Evolutionary conservation across 2,797 vertebrate genomes (phyloP), one percentile per base, ranked within the genome.

Genomic region (Falco novaeseelandiae): DNA sequence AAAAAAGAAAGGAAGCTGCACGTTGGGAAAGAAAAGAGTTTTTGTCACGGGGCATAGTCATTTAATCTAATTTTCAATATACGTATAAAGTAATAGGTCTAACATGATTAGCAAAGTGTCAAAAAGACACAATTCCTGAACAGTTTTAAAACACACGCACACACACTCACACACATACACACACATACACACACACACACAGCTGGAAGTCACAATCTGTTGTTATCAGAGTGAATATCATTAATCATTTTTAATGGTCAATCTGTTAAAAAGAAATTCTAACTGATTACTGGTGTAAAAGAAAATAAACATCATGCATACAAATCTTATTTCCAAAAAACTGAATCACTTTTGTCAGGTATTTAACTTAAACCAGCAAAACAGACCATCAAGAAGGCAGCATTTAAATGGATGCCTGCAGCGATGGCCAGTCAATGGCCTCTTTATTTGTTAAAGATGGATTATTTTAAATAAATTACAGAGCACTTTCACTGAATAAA

Each of bases 391-490:
- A 98, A 98, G 99, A 98, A 97, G 98, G 97, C 94, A 96, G 92
- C 97, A 98, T 99, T 99, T 99, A 99, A 99, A 98, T 98, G 98
- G 98, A 98, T 83, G 99, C 99, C 99, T 99, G 98, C 98, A 98
- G 99, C 98, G 98, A 98, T 98, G 98, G 96, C 70, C 97, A 98
- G 96, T 99, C 99, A 99, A 99, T 99, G 99, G 99, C 97, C 98
- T 99, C 99, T 99, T 99, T 99, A 99, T 99, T 99, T 99, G 99
- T 99, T 99, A 99, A 99, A 99, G 98, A 99, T 99, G 99, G 99
- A 99, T 99, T 99, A 99, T 99, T 99, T 99, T 98, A 99, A 99
- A 99, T 99, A 99, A 99, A 99, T 99, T 99, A 99, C 99, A 99
- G 99, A 99, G 99, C 99, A 99, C 99, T 99, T 99, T 99, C 98